A percentile compares a stretch with the other conserved stretches of the same genome.
These are phyloP conservation scores for Malurus elegans DNA, from an alignment of 2,113 vertebrate species.

Conservation along the genomic window DNA sequence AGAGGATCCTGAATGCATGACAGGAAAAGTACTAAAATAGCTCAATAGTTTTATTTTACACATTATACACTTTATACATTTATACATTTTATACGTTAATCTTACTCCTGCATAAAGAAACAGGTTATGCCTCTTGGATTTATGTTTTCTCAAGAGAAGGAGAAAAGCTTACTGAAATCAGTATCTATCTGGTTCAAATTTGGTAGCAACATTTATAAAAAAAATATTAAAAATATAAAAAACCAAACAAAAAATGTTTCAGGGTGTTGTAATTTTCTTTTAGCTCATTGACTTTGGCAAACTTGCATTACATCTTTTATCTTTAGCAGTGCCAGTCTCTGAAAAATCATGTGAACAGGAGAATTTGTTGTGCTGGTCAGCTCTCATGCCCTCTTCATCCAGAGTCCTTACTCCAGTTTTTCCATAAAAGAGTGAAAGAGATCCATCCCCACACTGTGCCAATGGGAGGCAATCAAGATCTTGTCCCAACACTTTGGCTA, in stretches of 20 bases:
- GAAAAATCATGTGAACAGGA: background rate
- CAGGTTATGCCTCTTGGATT: constrained; percentile 29
- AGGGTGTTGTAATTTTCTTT: background rate
- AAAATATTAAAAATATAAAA: background rate
- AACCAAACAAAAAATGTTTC: background rate
- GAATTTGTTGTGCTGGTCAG: background rate
- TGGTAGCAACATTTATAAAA: background rate
- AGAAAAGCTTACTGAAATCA: background rate
- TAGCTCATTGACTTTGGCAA: background rate
- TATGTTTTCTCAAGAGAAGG: background rate
- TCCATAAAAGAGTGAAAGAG: background rate
- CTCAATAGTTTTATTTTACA: constrained; percentile 65
- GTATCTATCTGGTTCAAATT: background rate
- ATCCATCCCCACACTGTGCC: background rate
- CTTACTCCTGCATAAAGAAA: constrained; percentile 45
- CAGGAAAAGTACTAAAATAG: constrained; percentile 74
- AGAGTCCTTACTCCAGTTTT: background rate
- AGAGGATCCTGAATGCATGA: constrained; percentile 65
- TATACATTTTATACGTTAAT: constrained; percentile 11
- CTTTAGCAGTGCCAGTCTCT: background rate
- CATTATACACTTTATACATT: background rate
- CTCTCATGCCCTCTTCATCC: background rate
- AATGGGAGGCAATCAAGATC: background rate
- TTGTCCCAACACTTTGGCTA: background rate
- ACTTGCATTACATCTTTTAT: background rate